A percentile compares a stretch with the other conserved stretches of the same genome.
phyloP scores from a whole-genome alignment of 2,797 vertebrate species.

The Cyprinodon diabolis region DNA sequence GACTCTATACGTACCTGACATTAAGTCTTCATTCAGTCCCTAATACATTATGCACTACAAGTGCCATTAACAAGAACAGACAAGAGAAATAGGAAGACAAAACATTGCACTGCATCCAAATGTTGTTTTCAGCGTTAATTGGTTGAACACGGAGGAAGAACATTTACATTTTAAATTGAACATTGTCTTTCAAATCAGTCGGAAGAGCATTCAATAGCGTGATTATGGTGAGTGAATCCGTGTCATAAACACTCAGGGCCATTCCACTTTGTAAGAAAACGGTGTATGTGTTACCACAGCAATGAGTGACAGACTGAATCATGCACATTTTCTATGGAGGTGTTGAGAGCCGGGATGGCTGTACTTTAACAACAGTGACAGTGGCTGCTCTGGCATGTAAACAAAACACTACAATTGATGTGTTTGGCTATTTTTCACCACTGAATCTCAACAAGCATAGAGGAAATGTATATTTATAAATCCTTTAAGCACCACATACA shows the following conservation, averaged over 20 bases:
- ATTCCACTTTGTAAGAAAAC: conserved; percentile 27
- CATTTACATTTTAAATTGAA: conserved; percentile 74
- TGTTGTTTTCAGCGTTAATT: conserved; percentile 56
- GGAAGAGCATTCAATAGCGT: conserved; percentile 49
- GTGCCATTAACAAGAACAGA: conserved; percentile 25
- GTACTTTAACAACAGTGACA: conserved; percentile 31
- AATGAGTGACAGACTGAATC: conserved; percentile 52
- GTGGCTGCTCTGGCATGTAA: not conserved
- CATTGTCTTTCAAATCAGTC: conserved; percentile 63
- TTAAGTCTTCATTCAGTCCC: conserved; percentile 32
- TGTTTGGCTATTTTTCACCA: conserved; percentile 21
- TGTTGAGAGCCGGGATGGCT: conserved; percentile 19
- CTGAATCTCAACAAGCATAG: not conserved
- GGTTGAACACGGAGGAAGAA: conserved; percentile 50
- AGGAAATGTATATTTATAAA: not conserved
- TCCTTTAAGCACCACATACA: not conserved
- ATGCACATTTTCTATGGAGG: conserved; percentile 37
- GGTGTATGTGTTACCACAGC: conserved; percentile 36
- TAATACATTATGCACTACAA: conserved; percentile 32
- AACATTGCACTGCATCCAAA: conserved; percentile 46
- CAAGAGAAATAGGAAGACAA: conserved; percentile 21
- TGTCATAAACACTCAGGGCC: conserved; percentile 42
- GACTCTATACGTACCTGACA: conserved; percentile 2
- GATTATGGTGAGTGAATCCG: conserved; percentile 63
- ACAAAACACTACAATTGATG: conserved; percentile 25